Evolutionary conservation across 1,140 invertebrate species (phyloP), one percentile per base, ranked within the genome.

Genomic region (Heliconius nattereri): DNA sequence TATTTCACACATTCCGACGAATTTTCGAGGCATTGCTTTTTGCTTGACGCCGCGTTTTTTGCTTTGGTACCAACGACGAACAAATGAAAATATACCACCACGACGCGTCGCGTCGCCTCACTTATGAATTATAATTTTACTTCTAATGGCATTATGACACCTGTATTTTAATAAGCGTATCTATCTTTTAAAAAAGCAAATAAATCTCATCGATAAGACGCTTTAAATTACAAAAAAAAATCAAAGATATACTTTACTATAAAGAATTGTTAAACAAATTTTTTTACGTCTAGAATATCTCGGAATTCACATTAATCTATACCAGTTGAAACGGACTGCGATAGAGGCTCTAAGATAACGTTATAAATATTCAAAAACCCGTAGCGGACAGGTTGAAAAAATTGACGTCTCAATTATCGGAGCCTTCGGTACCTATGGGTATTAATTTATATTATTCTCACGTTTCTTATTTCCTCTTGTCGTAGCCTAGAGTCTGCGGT

Each of bases 371-470:
- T 92, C 87, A 92, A 90, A 90, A 86, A 88, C 85, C 73, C 82
- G 76, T 84, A 82, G 82, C 70, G 85, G 79, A 70, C 78, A 78
- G 85, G 84, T 85, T 80, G 84, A 92, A 94, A 93, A 93, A 92
- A 89, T 89, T 92, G 91, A 94, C 90, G 89, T 92, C 92, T 94
- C 92, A 94, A 94, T 94, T 94, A 94, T 91, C 89, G 87, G 78
- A 81, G 84, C 73, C 81, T 35, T 81, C 81, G 78, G 84, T 83
- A 35, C 32, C 6, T 35, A 79, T 83, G 76, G 37, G 76, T 35
- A 60, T 82, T 88, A 92, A 92, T 92, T 92, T 94, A 90, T 94
- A 92, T 92, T 88, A 91, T 92, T 92, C 90, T 92, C 91, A 92
- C 91, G 90, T 87, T 86, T 89, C 86, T 90, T 88, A 89, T 92